phyloP scores from a whole-genome alignment of 2,113 vertebrate species.

The Arvicanthis niloticus region DNA sequence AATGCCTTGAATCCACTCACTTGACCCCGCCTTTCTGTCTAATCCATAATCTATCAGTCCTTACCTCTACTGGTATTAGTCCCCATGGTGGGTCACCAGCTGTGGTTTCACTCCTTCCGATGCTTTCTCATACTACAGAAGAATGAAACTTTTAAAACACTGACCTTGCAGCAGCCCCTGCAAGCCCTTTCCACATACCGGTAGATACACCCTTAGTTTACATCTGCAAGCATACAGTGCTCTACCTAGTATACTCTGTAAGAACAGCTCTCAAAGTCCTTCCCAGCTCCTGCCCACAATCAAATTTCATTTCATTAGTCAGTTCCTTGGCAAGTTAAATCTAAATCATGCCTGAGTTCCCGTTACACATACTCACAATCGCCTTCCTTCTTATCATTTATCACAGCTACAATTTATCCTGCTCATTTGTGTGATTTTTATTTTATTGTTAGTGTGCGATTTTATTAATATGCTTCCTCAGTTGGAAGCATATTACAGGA shows the following conservation, averaged over 20 bases:
- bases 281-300: not conserved
- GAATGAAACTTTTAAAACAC: not conserved
- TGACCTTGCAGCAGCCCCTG: not conserved
- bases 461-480: not conserved
- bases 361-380: not conserved
- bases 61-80: not conserved
- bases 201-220: not conserved
- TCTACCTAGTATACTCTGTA: not conserved
- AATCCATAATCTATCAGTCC: not conserved
- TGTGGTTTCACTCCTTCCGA: not conserved
- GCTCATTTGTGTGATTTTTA: not conserved
- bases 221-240: not conserved
- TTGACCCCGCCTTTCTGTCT: not conserved
- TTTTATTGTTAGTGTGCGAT: not conserved
- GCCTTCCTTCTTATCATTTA: not conserved
- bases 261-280: not conserved
- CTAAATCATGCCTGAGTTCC: not conserved
- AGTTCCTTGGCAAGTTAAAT: constrained; percentile 29
- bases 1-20: not conserved
- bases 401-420: not conserved
- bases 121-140: not conserved
- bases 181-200: not conserved
- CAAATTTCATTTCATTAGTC: not conserved
- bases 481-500: not conserved
- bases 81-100: not conserved